Conservation (phyloP, 2,113 vertebrate genomes). For the Dasyprocta punctata region DNA sequence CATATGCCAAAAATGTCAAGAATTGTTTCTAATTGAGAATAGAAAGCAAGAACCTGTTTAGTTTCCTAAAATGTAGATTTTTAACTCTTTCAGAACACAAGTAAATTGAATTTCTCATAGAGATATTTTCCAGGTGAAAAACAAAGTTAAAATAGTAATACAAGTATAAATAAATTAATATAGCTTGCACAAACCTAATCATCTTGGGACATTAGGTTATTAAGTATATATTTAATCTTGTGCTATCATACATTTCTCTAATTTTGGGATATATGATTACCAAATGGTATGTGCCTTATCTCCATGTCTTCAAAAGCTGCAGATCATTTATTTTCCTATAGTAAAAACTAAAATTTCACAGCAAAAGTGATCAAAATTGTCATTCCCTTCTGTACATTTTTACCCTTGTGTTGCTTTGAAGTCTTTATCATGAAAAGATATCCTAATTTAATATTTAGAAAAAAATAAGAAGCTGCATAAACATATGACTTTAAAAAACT, state of each 20-base stretch:
- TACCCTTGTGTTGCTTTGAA: neutral
- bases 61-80: neutral
- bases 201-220: neutral
- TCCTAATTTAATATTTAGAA: neutral
- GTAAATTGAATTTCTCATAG: neutral
- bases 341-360: neutral
- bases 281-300: neutral
- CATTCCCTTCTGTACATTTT: neutral
- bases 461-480: neutral
- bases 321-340: neutral
- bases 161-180: neutral
- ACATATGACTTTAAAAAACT: neutral
- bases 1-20: neutral
- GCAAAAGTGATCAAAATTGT: neutral
- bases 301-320: neutral
- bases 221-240: neutral
- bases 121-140: neutral
- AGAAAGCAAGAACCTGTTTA: neutral
- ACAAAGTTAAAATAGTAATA: neutral
- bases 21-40: neutral
- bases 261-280: accelerated
- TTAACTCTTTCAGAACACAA: neutral
- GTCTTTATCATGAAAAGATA: neutral
- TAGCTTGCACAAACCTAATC: neutral
- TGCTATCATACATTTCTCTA: neutral